Conservation (phyloP, 2,888 invertebrate species). For the Morpho achilles region DNA sequence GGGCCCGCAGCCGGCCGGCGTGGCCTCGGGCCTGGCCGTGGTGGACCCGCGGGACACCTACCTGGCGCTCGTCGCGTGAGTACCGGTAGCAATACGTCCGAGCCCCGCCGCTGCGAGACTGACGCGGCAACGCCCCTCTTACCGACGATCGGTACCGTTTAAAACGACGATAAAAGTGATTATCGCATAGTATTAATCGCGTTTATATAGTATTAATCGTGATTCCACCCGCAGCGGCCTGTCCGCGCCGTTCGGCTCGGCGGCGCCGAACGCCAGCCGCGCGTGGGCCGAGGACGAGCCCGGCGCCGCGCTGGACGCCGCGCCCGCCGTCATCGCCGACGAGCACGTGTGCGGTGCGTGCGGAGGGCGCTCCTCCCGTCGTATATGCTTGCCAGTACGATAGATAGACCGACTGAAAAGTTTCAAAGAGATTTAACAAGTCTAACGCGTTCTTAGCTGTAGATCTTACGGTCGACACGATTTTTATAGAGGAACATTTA, state of each 20-base stretch:
- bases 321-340: constrained; percentile 59
- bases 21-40: constrained; percentile 80
- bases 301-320: constrained; percentile 47
- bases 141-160: too few species aligned
- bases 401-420: too few species aligned
- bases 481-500: too few species aligned
- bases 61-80: constrained; percentile 83
- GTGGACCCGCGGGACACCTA: constrained; percentile 83
- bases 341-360: constrained; percentile 52
- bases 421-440: background rate
- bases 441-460: background rate
- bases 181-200: too few species aligned
- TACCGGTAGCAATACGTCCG: constrained; percentile 15
- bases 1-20: constrained; percentile 30
- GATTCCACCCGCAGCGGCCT: constrained; percentile 42
- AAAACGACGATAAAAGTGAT: background rate
- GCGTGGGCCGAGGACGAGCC: constrained; percentile 52
- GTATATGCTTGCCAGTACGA: too few species aligned
- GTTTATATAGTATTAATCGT: too few species aligned
- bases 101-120: background rate
- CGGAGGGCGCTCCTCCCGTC: background rate
- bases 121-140: too few species aligned
- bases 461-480: too few species aligned
- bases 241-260: constrained; percentile 51
- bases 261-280: constrained; percentile 29